Evolutionary conservation across 2,113 vertebrate genomes (phyloP), one percentile per base, ranked within the genome.

Genomic region (Chaetodon auriga): DNA sequence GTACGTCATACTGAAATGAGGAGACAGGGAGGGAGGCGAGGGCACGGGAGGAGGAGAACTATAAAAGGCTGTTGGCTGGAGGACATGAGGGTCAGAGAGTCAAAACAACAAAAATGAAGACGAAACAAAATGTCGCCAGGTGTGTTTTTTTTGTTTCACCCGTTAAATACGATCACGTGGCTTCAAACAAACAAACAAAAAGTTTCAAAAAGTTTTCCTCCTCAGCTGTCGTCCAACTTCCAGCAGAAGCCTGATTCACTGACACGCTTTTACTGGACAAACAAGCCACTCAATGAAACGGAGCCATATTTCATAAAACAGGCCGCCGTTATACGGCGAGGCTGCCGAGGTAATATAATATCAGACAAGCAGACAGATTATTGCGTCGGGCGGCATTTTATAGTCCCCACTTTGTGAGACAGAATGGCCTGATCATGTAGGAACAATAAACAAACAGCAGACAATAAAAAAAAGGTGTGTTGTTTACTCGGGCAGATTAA

Each of bases 401-500:
- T 48, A 45, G 85, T 46, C 71, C 63, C 23, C 57, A 61, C 76
- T 92, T 93, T 92, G 90, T 75, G 86, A 69, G 89, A 61, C 70
- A 71, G 79, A 88, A 69, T 60, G 74, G 74, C 71, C 76, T 45
- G 85, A 92, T 89, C 68, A 85, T 82, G 63, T 41, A 81, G 58
- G 76, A 75, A 89, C 87, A 81, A 90, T 91, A 90, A 92, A 93
- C 84, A 92, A 88, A 86, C 77, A 74, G 77, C 21, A 62, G 78
- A 86, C 68, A 71, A 68, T 91, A 83, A 73, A 90, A 30, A 30
- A 68, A 69, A 63, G 23, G 45, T 18, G 57, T 55, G 73, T 43
- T 82, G 90, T 93, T 89, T 89, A 91, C 84, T 89, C 66, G n/a
- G 76, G 45, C 75, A 41, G 82, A 87, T 90, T 90, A 89, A 91